phyloP scores from a whole-genome alignment of 2,888 invertebrate species.

The Lasioglossum lativentre region DNA sequence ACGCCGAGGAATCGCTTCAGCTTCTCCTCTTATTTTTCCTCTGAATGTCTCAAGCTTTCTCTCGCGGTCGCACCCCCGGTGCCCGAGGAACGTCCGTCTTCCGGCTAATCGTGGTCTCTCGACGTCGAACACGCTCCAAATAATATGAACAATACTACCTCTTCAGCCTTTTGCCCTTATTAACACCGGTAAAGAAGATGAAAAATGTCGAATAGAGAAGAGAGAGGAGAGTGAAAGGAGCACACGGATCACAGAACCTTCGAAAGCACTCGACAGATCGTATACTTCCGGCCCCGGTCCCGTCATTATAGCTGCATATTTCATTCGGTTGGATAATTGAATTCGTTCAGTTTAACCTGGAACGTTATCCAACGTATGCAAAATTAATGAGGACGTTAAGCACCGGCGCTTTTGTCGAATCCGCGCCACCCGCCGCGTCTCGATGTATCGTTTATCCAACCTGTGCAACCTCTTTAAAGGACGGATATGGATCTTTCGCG shows the following conservation, averaged over 20 bases:
- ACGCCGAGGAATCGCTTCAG: constrained; percentile 64
- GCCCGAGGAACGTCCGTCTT: constrained; percentile 14
- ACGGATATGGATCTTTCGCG: background rate
- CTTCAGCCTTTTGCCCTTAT: constrained; percentile 40
- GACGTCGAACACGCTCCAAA: constrained; percentile 55
- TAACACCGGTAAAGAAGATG: constrained; percentile 10
- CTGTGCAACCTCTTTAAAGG: background rate
- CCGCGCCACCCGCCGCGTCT: background rate
- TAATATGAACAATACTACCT: constrained; percentile 47
- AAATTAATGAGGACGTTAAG: constrained; percentile 42
- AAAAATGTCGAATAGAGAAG: background rate
- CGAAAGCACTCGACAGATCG: constrained; percentile 16
- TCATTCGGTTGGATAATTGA: constrained; percentile 48
- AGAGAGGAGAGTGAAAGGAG: background rate
- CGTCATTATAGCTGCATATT: constrained; percentile 32
- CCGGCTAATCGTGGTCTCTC: constrained; percentile 60
- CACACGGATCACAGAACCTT: background rate
- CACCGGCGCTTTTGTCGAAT: constrained; percentile 28
- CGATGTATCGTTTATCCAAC: constrained; percentile 36
- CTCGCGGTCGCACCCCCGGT: constrained; percentile 3
- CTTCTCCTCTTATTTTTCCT: constrained; percentile 66
- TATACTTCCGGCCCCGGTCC: background rate
- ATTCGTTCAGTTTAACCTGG: constrained; percentile 34
- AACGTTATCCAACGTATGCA: constrained; percentile 42
- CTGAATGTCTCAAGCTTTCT: constrained; percentile 54